A percentile compares a stretch with the other conserved stretches of the same genome.
phyloP scores from a whole-genome alignment of 2,888 invertebrate genomes.

The Ametastegia equiseti region DNA sequence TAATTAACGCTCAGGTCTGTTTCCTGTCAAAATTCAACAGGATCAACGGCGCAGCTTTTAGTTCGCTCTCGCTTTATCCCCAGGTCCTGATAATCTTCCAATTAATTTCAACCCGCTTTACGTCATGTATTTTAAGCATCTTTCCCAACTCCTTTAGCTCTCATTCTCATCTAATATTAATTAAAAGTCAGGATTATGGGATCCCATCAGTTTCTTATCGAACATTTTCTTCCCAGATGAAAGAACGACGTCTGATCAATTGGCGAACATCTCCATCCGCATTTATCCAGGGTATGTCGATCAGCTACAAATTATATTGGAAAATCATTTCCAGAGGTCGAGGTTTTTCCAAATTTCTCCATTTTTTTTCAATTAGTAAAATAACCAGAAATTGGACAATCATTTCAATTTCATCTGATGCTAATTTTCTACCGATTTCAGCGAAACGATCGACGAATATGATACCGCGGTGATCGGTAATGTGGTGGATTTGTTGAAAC shows the following conservation, averaged over 20 bases:
- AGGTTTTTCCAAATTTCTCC: background rate
- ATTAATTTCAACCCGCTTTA: background rate
- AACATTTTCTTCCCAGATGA: background rate
- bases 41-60: too few species aligned
- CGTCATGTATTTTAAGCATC: background rate
- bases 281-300: background rate
- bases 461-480: conserved; percentile 52
- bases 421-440: background rate
- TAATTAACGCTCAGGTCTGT: too few species aligned
- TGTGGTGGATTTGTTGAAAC: conserved; percentile 49
- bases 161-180: too few species aligned
- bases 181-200: too few species aligned
- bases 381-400: too few species aligned
- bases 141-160: too few species aligned
- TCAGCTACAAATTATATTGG: too few species aligned
- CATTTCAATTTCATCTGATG: too few species aligned
- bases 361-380: background rate
- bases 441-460: conserved; percentile 45
- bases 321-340: too few species aligned
- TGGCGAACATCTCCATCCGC: background rate
- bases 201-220: too few species aligned
- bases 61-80: too few species aligned
- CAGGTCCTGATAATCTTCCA: background rate
- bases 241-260: background rate
- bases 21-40: too few species aligned